A percentile compares a stretch with the other conserved stretches of the same genome.
These are phyloP conservation scores for Temnothorax unifasciatus DNA, from an alignment of 2,888 invertebrate species.

Conservation along the genomic window DNA sequence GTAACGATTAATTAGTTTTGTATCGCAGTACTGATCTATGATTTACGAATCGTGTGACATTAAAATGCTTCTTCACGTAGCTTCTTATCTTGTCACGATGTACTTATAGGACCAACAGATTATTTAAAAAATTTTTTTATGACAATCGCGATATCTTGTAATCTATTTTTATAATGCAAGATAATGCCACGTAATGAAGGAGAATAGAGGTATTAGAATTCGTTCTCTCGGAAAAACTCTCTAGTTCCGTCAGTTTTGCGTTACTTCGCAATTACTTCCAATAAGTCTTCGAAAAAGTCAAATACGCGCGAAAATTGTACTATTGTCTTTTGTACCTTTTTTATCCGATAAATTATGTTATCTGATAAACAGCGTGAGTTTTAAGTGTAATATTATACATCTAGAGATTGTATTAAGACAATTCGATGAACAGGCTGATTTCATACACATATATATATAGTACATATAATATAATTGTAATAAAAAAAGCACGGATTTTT, in stretches of 20 bases:
- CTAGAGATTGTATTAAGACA: constrained; percentile 58
- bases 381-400: constrained; percentile 47
- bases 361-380: constrained; percentile 24
- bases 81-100: constrained; percentile 11
- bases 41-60: constrained; percentile 34
- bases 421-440: constrained; percentile 59
- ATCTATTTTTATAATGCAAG: constrained; percentile 3
- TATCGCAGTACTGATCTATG: constrained; percentile 25
- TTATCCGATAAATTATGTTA: constrained; percentile 6
- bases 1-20: constrained; percentile 27
- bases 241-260: background rate
- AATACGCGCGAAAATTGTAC: background rate
- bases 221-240: constrained; percentile 12
- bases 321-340: constrained; percentile 31
- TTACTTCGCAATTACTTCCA: constrained; percentile 23
- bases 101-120: constrained; percentile 1
- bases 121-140: constrained; percentile 6
- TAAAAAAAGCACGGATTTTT: constrained; percentile 62
- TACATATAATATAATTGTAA: constrained; percentile 44
- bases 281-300: constrained; percentile 16
- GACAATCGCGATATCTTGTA: background rate
- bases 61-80: constrained; percentile 44
- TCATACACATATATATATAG: constrained; percentile 44
- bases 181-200: background rate
- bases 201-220: background rate